These are phyloP conservation scores for Pinna nobilis DNA, from an alignment of 1,140 invertebrate genomes.

Conservation along the genomic window DNA sequence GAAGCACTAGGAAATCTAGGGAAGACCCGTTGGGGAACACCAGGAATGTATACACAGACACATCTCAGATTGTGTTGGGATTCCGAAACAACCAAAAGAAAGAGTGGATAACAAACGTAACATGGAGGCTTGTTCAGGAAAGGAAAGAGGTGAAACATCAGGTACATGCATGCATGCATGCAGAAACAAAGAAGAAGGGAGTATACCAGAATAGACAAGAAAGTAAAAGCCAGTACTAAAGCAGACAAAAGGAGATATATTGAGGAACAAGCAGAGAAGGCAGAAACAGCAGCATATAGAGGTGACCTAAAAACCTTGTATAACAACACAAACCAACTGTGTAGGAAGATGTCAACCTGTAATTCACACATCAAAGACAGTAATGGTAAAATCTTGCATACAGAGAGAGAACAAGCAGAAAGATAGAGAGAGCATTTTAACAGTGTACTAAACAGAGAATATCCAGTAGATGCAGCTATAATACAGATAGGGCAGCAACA, in stretches of 20 bases:
- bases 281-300: background rate
- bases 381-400: too few species aligned
- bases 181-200: conserved; percentile 3
- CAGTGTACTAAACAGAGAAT: background rate
- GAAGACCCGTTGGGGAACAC: conserved; percentile 11
- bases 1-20: background rate
- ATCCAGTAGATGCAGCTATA: background rate
- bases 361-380: background rate
- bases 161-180: background rate
- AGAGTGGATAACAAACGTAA: conserved; percentile 22
- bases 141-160: conserved; percentile 3
- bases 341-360: background rate
- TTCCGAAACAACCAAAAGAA: conserved; percentile 20
- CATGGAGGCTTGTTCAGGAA: background rate
- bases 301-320: background rate
- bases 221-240: conserved; percentile 1
- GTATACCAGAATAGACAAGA: background rate
- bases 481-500: background rate
- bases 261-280: background rate
- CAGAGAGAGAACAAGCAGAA: too few species aligned
- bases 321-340: background rate
- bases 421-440: background rate
- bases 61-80: conserved; percentile 20
- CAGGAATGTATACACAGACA: background rate
- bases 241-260: background rate